Evolutionary conservation across 2,888 invertebrate species (phyloP).

Genomic region (Rotaria sp.): DNA sequence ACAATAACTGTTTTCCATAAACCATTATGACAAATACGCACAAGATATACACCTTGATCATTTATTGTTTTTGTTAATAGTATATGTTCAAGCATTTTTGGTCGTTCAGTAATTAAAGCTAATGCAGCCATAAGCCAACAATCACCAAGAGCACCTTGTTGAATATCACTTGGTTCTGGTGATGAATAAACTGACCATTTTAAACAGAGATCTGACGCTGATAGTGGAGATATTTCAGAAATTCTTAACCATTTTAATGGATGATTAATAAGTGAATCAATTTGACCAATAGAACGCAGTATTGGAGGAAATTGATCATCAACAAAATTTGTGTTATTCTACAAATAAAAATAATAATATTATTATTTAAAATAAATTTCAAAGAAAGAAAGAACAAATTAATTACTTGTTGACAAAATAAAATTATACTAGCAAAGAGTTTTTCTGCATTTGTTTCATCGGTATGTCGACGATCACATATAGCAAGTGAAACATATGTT

Average conservation of each 20-base stretch:
- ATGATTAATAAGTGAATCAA: slow-evolving; percentile 10
- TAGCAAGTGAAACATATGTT: not conserved
- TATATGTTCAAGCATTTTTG: slow-evolving; percentile 34
- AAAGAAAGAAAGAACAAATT: not conserved
- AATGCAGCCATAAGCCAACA: slow-evolving; percentile 30
- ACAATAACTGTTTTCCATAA: slow-evolving; percentile 89
- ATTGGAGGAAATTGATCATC: slow-evolving; percentile 40
- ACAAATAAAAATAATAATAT: not conserved
- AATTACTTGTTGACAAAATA: not conserved
- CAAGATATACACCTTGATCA: slow-evolving; percentile 58
- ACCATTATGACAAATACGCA: slow-evolving; percentile 84
- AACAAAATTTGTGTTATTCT: slow-evolving; percentile 28
- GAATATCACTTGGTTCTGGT: slow-evolving; percentile 38
- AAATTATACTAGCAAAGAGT: not conserved
- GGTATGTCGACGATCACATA: not conserved
- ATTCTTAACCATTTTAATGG: slow-evolving; percentile 21
- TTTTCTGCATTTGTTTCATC: slow-evolving; percentile 10
- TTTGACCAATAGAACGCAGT: slow-evolving; percentile 32
- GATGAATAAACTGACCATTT: slow-evolving; percentile 37
- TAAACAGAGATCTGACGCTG: not conserved
- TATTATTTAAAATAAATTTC: no score
- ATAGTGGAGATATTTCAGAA: slow-evolving; percentile 25
- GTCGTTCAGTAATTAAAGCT: slow-evolving; percentile 36
- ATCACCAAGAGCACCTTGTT: slow-evolving; percentile 37
- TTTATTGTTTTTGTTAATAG: slow-evolving; percentile 33